These are phyloP conservation scores for Leucoraja ocellata DNA, from an alignment of 2,797 vertebrate genomes.

Conservation along the genomic window DNA sequence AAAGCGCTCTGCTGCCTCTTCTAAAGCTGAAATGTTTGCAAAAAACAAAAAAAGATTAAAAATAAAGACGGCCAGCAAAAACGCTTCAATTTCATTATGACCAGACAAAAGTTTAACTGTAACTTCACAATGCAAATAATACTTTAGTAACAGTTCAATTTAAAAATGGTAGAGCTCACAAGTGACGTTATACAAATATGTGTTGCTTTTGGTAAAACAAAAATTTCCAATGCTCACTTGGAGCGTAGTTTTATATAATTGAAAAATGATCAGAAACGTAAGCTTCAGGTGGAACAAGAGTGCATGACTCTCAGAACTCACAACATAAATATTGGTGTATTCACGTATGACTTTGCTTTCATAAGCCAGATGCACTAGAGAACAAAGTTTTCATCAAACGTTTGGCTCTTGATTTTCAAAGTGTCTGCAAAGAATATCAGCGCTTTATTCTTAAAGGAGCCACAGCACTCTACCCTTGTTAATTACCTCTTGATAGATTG, in stretches of 20 bases:
- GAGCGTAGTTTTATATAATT: neutral
- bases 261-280: neutral
- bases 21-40: constrained; percentile 64
- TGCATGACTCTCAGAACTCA: neutral
- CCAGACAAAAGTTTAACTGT: neutral
- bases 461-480: neutral
- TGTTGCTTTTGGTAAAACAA: neutral
- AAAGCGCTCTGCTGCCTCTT: constrained; percentile 85
- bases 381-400: neutral
- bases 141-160: neutral
- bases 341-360: neutral
- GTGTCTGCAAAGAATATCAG: neutral
- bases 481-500: neutral
- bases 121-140: neutral
- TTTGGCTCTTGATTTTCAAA: too few species aligned
- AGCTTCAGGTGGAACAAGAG: neutral
- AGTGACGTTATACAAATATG: neutral
- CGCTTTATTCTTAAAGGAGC: neutral
- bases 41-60: neutral
- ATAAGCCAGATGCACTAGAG: neutral
- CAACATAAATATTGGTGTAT: neutral
- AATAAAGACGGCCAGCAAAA: too few species aligned
- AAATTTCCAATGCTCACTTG: neutral
- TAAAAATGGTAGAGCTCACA: neutral
- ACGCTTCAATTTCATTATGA: neutral